Evolutionary conservation across 2,113 vertebrate genomes (phyloP).

Genomic region (Chaetodon trifascialis): DNA sequence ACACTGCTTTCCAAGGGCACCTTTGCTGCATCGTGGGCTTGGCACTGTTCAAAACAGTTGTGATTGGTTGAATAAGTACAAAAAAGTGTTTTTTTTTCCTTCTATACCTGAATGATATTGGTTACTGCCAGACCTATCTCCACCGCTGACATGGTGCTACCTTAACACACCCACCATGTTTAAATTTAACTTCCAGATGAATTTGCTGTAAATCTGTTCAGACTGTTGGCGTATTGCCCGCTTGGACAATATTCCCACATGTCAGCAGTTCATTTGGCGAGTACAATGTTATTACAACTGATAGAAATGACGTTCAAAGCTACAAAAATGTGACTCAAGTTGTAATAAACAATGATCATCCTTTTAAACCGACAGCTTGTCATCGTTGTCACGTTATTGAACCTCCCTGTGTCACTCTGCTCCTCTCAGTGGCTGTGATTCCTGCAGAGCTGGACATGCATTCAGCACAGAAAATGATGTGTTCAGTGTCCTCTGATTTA

Average conservation of each 20-base stretch:
- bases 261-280: not conserved
- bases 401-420: not conserved
- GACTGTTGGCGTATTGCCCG: not conserved
- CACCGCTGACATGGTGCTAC: too few relatives aligned
- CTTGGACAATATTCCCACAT: not conserved
- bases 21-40: too few relatives aligned
- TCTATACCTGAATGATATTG: too few relatives aligned
- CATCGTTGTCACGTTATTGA: not conserved
- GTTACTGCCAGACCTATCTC: too few relatives aligned
- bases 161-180: not conserved
- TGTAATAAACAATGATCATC: not conserved
- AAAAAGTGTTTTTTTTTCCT: too few relatives aligned
- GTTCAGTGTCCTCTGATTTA: conserved; percentile 60
- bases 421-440: not conserved
- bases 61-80: too few relatives aligned
- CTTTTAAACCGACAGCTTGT: not conserved
- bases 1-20: too few relatives aligned
- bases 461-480: conserved; percentile 44
- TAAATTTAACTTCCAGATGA: not conserved
- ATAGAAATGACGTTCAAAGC: not conserved
- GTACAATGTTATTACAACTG: not conserved
- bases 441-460: not conserved
- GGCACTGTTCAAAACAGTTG: too few relatives aligned
- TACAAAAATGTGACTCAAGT: not conserved
- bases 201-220: not conserved